These are phyloP conservation scores for Eristalis pertinax DNA, from an alignment of 2,888 invertebrate genomes.

Conservation along the genomic window DNA sequence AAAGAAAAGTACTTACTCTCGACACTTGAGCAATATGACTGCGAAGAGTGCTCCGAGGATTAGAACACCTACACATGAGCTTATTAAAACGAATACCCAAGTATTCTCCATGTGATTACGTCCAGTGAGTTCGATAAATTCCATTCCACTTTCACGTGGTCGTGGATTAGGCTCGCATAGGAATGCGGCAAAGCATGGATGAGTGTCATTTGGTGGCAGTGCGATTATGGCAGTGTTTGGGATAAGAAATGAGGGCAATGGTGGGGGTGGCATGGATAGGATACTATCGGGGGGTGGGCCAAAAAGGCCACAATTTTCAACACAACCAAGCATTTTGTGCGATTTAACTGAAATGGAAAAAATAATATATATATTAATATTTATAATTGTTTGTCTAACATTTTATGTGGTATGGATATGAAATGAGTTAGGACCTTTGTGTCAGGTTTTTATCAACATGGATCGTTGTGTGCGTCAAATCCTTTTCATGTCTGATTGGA, in stretches of 20 bases:
- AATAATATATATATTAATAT: too few species aligned
- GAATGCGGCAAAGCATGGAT: conserved; percentile 85
- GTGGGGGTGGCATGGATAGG: conserved; percentile 92
- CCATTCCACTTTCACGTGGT: conserved; percentile 85
- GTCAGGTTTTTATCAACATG: too few species aligned
- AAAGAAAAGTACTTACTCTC: conserved; percentile 85
- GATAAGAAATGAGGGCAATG: conserved; percentile 88
- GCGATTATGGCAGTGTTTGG: conserved; percentile 79
- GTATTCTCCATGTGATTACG: conserved; percentile 87
- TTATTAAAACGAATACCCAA: conserved; percentile 90
- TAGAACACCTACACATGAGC: conserved; percentile 90
- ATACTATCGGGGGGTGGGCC: conserved; percentile 89
- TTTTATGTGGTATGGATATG: too few species aligned
- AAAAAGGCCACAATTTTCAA: conserved; percentile 79
- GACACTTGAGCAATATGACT: conserved; percentile 89
- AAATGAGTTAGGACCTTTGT: too few species aligned
- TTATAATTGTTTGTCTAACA: too few species aligned
- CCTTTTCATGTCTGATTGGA: too few species aligned
- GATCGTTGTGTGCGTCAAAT: too few species aligned
- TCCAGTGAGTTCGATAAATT: conserved; percentile 90
- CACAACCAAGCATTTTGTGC: conserved; percentile 77
- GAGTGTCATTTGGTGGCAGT: conserved; percentile 83
- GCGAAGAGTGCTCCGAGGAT: conserved; percentile 90
- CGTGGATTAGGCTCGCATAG: conserved; percentile 85
- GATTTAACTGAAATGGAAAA: conserved; percentile 26